Evolutionary conservation across 30 jellyfish, hydroid and myxozoan genomes (phyloP).

Genomic region (Aurelia aurita): DNA sequence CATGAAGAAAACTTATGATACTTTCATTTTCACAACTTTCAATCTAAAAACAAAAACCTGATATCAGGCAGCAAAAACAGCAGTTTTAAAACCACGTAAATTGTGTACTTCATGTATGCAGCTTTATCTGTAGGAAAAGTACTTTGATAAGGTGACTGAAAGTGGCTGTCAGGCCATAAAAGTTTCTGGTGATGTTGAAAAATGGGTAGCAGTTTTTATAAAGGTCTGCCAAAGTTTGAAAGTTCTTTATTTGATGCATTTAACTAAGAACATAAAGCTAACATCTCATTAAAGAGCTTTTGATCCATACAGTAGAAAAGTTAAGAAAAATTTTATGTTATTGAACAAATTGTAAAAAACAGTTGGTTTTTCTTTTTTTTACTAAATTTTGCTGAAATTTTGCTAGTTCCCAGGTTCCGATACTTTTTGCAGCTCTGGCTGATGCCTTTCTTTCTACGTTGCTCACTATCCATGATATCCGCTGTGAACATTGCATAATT

Average conservation of each 20-base stretch:
- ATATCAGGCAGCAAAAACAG: not conserved
- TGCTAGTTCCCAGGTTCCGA: slow-evolving; percentile 16
- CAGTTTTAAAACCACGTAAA: not conserved
- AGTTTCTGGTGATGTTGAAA: too few relatives aligned
- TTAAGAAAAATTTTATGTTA: not conserved
- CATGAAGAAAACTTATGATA: too few relatives aligned
- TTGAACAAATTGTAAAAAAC: not conserved
- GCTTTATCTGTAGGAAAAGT: too few relatives aligned
- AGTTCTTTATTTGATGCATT: not conserved
- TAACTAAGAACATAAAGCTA: not conserved
- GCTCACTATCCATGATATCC: too few relatives aligned
- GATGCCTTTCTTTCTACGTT: too few relatives aligned
- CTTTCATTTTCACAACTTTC: too few relatives aligned
- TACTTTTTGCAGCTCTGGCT: slow-evolving; percentile 10
- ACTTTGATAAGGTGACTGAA: too few relatives aligned
- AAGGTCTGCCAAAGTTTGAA: slow-evolving; percentile 1
- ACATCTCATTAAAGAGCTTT: not conserved
- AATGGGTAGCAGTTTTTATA: too few relatives aligned
- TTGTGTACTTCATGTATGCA: not conserved
- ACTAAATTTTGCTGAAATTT: not conserved
- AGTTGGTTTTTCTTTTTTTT: not conserved
- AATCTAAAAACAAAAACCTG: not conserved
- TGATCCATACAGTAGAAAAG: not conserved
- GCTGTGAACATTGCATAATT: too few relatives aligned
- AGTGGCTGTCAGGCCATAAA: too few relatives aligned